Base-by-base conservation (phyloP, 2,888 invertebrate species). In the Ligdia adustata region DNA sequence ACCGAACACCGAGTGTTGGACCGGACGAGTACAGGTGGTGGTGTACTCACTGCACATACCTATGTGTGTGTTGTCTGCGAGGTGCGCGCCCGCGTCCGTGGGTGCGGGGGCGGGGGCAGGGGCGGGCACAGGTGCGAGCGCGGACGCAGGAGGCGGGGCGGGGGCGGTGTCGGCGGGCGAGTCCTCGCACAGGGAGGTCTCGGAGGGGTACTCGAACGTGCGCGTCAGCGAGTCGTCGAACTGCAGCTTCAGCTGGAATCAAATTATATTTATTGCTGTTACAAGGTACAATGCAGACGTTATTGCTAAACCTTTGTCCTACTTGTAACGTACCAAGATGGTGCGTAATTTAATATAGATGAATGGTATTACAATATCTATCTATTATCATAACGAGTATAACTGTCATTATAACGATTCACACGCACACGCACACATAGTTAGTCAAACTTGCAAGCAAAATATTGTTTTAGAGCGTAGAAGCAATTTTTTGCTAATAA, bases 161-260 rank as follows among this genome's bases (percentile, higher is more conserved):
- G 4, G 1, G 20, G 9, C 9, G 20, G 33, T 9, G 11, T 27
- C 11, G 11, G 5, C 1, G 12, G 68, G 54, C 54, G 89, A 85
- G 57, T 94, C 95, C 72, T 94, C 93, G 71, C 94, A 82, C 70
- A 97, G 88, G 31, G 96, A 96, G 52, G 94, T 93, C 91, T 98
- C 98, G 47, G 97, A 97, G 40, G 98, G 98, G 86, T 98, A 98
- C 91, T 98, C 98, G 90, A 95, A 97, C 40, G 96, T 95, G 62
- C 95, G 94, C 61, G 97, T 97, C 43, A 95, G 93, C 43, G 93
- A 93, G 79, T 98, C 98, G 83, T 97, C 95, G 88, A 98, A 98
- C 72, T 95, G 94, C 72, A 98, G 96, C 82, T 94, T 95, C 75
- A 96, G 90, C 97, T 98, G 93, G 15, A 40, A 37, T 4, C 24